These are phyloP conservation scores for Serrognathus titanus DNA, from an alignment of 2,888 invertebrate species.

Conservation along the genomic window DNA sequence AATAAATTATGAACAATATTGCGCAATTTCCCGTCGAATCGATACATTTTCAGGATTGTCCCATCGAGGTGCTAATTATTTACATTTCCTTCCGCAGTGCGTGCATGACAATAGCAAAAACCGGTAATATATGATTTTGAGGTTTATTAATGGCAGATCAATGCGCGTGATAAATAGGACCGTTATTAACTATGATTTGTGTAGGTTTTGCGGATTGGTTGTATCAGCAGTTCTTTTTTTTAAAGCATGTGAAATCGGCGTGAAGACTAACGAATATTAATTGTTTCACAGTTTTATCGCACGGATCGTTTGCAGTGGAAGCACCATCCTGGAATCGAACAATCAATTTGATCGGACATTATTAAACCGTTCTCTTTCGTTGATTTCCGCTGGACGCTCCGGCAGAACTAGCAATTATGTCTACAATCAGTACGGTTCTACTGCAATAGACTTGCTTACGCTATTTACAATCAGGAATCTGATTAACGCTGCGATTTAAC, in stretches of 20 bases:
- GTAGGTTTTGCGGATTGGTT: background rate
- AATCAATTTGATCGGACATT: conserved; percentile 32
- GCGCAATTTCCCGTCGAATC: too few relatives aligned
- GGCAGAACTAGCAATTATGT: conserved; percentile 24
- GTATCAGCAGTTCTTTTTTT: background rate
- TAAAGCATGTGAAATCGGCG: background rate
- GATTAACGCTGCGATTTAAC: background rate
- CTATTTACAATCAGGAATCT: background rate
- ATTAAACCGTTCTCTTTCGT: conserved; percentile 20
- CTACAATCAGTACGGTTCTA: conserved; percentile 15
- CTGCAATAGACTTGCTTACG: background rate
- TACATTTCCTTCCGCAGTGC: background rate
- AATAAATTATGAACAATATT: too few relatives aligned
- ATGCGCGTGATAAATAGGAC: background rate
- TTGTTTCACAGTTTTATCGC: conserved; percentile 32
- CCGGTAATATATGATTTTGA: background rate
- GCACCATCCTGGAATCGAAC: conserved; percentile 29
- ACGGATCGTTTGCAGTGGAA: conserved; percentile 22
- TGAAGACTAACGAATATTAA: conserved; percentile 32
- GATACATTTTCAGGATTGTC: background rate
- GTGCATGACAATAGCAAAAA: background rate
- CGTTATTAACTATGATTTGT: background rate
- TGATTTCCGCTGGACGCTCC: conserved; percentile 15
- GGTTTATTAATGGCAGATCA: conserved; percentile 1
- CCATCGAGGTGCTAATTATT: conserved; percentile 1